These are phyloP conservation scores for Emydura subglobosa DNA, from an alignment of 2,113 vertebrate genomes.

Conservation along the genomic window DNA sequence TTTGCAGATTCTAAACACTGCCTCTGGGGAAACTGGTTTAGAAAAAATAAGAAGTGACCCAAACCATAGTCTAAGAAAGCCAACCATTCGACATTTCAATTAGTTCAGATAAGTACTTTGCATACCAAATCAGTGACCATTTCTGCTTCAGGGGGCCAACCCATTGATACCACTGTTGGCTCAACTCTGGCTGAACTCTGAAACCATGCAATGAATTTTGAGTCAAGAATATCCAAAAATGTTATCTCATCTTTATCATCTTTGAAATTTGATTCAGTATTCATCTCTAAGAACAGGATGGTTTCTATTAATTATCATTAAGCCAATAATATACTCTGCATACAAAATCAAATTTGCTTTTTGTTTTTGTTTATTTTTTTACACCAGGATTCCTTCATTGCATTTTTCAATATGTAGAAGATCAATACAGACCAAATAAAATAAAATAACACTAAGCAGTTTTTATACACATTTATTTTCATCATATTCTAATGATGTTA, in stretches of 20 bases:
- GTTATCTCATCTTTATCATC: background rate
- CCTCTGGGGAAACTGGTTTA: rapidly evolving
- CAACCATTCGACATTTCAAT: background rate
- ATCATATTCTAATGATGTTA: background rate
- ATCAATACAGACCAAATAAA: background rate
- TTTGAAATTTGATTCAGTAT: background rate
- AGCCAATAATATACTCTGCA: background rate
- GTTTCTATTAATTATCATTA: background rate
- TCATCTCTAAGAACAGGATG: background rate
- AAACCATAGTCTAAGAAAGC: background rate
- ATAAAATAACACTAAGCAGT: background rate
- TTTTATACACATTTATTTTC: background rate
- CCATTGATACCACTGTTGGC: background rate
- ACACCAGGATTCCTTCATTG: background rate
- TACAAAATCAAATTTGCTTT: background rate
- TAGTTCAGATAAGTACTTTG: background rate
- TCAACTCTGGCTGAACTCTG: background rate
- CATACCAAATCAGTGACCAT: background rate
- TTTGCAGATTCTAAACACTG: background rate
- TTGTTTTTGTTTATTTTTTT: background rate
- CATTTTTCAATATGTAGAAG: background rate
- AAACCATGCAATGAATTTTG: background rate
- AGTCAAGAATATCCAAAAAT: background rate
- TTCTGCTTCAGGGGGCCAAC: background rate
- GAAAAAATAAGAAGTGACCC: background rate